Percentiles rank a stretch among this genome's conserved stretches.
Evolutionary conservation across 2,888 invertebrate genomes (phyloP).

Genomic region (Drosophila nr. fundita): DNA sequence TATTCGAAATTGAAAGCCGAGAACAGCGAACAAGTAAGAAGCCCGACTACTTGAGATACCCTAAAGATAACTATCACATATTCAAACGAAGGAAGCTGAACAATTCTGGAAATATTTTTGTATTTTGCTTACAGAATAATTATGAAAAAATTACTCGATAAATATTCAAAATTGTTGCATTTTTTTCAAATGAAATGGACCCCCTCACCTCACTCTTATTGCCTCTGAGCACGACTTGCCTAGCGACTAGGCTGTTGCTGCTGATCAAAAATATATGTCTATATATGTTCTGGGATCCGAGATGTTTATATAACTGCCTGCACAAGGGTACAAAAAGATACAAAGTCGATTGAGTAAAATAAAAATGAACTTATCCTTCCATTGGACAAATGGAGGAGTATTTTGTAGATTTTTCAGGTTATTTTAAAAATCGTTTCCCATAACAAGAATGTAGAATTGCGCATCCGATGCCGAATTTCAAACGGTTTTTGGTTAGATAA

Average conservation of each 20-base stretch:
- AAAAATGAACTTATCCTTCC: background rate
- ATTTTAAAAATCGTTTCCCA: too few relatives aligned
- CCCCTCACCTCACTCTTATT: too few relatives aligned
- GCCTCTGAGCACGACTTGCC: background rate
- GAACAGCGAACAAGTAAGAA: background rate
- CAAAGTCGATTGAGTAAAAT: background rate
- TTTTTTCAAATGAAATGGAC: background rate
- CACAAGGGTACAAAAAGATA: background rate
- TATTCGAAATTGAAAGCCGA: background rate
- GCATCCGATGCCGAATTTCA: background rate
- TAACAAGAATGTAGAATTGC: background rate
- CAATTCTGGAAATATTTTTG: background rate
- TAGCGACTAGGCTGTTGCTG: background rate
- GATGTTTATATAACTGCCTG: background rate
- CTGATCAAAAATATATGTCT: background rate
- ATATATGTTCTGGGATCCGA: background rate
- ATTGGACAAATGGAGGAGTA: background rate
- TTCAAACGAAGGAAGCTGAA: background rate
- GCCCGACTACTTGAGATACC: background rate
- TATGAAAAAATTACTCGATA: background rate
- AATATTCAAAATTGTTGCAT: background rate
- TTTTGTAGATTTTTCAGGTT: background rate
- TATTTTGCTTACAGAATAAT: background rate
- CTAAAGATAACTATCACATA: background rate
- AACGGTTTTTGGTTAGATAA: too few relatives aligned